Base-by-base conservation (phyloP, 2,113 vertebrate species). In the Peromyscus maniculatus region DNA sequence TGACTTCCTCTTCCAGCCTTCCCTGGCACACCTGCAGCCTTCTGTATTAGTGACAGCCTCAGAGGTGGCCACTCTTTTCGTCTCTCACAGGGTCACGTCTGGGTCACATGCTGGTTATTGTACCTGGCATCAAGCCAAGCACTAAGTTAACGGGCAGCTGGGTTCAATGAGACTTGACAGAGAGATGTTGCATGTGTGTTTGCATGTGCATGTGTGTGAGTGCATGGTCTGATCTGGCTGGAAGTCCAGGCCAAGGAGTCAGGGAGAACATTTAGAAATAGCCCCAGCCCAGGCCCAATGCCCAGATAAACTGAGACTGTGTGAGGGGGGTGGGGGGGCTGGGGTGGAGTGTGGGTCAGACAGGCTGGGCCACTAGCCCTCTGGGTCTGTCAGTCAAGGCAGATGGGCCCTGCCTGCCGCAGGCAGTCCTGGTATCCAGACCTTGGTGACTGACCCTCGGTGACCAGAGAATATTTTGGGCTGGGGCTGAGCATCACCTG, bases 401-500 rank as follows among this genome's bases (percentile, higher is more conserved):
- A 66, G 67, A 93, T 16, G 17, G 26, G 46, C 72, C 77, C 71
- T 93, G 92, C 78, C 95, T 77, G 59, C 62, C 49, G 55, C 36
- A 1, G 82, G 74, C 13, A 15, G 90, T 62, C 75, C 91, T 92
- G 86, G 95, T n/a, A 39, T 55, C 66, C 77, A 57, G 93, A 59
- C 24, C 78, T 78, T 72, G 64, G n/a, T 96, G 96, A 95, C 94
- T 96, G 96, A 95, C 94, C 97, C 64, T 86, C 83, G 46, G 91
- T 89, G 69, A 96, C 93, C 94, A 91, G 93, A 28, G 28, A 72
- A 69, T 97, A 97, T 97, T 97, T 97, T 89, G 92, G 91, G 93
- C 96, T 52, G 36, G 33, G 86, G 13, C 86, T 97, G 93, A 94
- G 62, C 64, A 94, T 94, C 98, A 98, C 95, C 97, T 97, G 98